Base-by-base conservation (phyloP, 2,888 invertebrate genomes). In the Hypolimnas misippus region DNA sequence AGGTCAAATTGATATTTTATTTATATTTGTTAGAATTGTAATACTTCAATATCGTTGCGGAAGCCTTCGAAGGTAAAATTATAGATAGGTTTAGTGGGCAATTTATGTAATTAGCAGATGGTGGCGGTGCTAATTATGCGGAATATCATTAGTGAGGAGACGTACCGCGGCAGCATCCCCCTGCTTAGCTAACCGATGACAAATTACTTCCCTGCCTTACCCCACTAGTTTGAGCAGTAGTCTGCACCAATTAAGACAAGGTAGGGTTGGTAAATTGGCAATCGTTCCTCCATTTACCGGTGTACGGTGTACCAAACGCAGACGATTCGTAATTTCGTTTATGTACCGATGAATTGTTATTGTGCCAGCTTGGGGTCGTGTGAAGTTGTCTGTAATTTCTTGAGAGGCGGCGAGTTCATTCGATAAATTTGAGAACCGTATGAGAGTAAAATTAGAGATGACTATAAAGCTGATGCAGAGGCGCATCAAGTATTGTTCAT, bases 41-140 rank as follows among this genome's bases (percentile, higher is more conserved):
- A 49, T 8, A 25, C n/a, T 49, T 29, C 25, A 8, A 29, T 29
- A 14, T 14, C 31, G 35, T 44, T 40, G 50, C 8, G 44, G 38
- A 57, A 53, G 76, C 75, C 72, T 44, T 62, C 53, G 60, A 78
- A 76, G 78, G 75, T 49, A 79, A 84, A 87, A 87, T 89, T 87
- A 88, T 84, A 84, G 86, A 79, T 77, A 77, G 85, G 86, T 86
- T 89, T 86, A 89, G 86, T 87, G 85, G 86, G 86, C 85, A 87
- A 89, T 90, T 90, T 86, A 84, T 83, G 86, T 88, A 89, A 91
- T 90, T 89, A 90, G 86, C 84, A 85, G 89, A 88, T 86, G 88
- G 85, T 81, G 82, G 83, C 78, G 81, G 78, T 74, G 86, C 88
- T 91, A 87, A 91, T 91, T 89, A 90, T 89, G 88, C 85, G 82